Percentiles rank a stretch among this genome's conserved stretches.
Evolutionary conservation across 2,797 vertebrate species (phyloP).

Genomic region (Manis pentadactyla): DNA sequence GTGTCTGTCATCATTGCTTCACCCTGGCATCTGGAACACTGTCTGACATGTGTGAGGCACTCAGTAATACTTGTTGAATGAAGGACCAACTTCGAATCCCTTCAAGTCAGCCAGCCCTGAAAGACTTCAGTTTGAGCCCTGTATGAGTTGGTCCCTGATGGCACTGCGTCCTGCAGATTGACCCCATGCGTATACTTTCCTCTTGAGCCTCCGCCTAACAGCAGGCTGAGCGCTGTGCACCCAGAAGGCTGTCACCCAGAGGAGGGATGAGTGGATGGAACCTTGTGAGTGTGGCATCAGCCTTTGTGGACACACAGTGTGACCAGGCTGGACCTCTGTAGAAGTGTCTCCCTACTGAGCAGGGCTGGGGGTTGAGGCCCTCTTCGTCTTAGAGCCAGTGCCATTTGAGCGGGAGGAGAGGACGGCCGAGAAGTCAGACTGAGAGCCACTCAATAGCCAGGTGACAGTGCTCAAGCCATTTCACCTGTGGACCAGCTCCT

Average conservation of each 20-base stretch:
- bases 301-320: not conserved
- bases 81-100: not conserved
- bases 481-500: not conserved
- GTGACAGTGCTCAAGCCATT: not conserved
- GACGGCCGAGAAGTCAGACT: not conserved
- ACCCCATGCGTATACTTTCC: not conserved
- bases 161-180: not conserved
- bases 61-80: not conserved
- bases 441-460: not conserved
- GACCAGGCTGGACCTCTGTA: not conserved
- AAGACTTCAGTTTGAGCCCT: not conserved
- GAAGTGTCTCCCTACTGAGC: not conserved
- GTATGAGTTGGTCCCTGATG: not conserved
- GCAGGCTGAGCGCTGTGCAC: not conserved
- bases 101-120: not conserved
- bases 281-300: no score
- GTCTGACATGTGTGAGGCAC: not conserved
- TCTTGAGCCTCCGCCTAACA: not conserved
- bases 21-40: not conserved
- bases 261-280: not conserved
- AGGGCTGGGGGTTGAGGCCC: fast-evolving
- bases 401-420: not conserved
- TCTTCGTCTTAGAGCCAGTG: not conserved
- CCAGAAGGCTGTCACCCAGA: not conserved
- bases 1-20: not conserved